These are phyloP conservation scores for Ibycter americanus DNA, from an alignment of 2,797 vertebrate species.

Conservation along the genomic window DNA sequence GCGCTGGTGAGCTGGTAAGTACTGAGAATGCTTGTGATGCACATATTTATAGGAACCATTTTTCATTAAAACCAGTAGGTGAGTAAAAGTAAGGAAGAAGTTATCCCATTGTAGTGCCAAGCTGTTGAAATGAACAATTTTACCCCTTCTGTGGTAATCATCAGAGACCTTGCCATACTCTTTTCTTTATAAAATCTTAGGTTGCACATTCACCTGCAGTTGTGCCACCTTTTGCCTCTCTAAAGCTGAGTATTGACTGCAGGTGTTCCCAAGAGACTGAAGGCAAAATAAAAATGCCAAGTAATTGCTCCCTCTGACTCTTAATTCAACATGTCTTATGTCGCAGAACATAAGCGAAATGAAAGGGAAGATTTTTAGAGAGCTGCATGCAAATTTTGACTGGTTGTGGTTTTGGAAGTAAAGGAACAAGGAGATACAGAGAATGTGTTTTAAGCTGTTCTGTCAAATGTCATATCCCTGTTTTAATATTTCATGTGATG, in stretches of 20 bases:
- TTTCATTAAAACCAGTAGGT: neutral
- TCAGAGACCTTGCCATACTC: neutral
- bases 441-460: slow-evolving; percentile 19
- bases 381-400: slow-evolving; percentile 27
- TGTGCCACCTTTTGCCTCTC: neutral
- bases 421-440: slow-evolving; percentile 13
- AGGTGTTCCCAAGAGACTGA: neutral
- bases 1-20: neutral
- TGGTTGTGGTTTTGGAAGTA: slow-evolving; percentile 29
- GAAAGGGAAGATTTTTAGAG: slow-evolving; percentile 42
- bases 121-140: neutral
- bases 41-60: neutral
- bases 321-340: neutral
- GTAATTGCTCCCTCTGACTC: neutral
- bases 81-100: neutral
- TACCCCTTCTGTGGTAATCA: neutral
- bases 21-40: neutral
- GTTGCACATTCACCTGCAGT: neutral
- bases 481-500: slow-evolving; percentile 55
- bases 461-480: slow-evolving; percentile 33
- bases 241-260: neutral
- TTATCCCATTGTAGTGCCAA: neutral
- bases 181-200: neutral
- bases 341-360: neutral
- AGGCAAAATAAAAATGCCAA: neutral